Evolutionary conservation across 1,140 invertebrate genomes (phyloP).

Genomic region (Bombus superbus): DNA sequence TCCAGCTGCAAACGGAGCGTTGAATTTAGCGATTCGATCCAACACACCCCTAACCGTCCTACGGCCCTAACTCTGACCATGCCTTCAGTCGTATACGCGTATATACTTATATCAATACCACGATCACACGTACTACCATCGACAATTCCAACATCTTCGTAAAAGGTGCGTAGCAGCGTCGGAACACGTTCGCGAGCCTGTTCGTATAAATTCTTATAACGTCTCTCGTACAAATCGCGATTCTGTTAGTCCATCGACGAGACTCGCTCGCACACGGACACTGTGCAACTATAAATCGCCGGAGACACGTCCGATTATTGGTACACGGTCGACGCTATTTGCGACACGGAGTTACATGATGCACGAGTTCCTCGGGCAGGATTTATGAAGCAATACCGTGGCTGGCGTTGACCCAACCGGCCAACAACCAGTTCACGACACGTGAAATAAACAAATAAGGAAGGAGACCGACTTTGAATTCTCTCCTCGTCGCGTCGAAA

Average conservation of each 20-base stretch:
- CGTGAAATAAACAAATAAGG: slow-evolving; percentile 65
- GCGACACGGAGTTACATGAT: slow-evolving; percentile 76
- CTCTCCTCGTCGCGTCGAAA: slow-evolving; percentile 23
- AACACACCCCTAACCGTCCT: too few species aligned
- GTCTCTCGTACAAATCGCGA: neutral
- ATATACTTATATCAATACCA: too few species aligned
- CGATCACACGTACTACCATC: too few species aligned
- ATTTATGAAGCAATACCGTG: slow-evolving; percentile 80
- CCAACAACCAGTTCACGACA: slow-evolving; percentile 75
- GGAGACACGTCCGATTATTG: slow-evolving; percentile 69
- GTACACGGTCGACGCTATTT: slow-evolving; percentile 68
- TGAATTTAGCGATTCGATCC: too few species aligned
- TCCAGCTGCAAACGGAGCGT: too few species aligned
- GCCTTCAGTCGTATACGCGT: too few species aligned
- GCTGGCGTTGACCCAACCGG: slow-evolving; percentile 75
- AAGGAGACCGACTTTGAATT: slow-evolving; percentile 34
- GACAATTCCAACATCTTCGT: too few species aligned
- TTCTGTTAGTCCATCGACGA: neutral
- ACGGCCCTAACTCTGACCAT: too few species aligned
- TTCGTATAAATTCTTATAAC: neutral
- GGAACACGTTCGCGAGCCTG: neutral
- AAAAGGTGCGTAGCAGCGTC: too few species aligned
- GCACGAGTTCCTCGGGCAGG: slow-evolving; percentile 71
- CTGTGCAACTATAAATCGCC: slow-evolving; percentile 54
- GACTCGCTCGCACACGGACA: neutral